Evolutionary conservation across 1,140 invertebrate species (phyloP).

Genomic region (Diorhabda elongata): DNA sequence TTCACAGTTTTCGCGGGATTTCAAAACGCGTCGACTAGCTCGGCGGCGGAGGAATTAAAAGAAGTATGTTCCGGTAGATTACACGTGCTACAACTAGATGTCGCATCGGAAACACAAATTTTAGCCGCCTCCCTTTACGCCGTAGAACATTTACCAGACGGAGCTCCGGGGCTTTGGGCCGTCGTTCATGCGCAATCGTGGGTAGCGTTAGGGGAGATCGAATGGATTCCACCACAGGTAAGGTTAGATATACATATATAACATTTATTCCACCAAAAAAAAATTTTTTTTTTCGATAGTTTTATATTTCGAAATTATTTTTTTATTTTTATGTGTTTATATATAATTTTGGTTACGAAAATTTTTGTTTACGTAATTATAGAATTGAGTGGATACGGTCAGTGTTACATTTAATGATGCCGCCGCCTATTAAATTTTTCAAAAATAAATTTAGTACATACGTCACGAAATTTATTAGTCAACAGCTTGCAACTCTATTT

Average conservation of each 20-base stretch:
- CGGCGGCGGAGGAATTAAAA: slow-evolving; percentile 65
- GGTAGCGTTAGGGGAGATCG: slow-evolving; percentile 82
- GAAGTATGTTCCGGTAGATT: slow-evolving; percentile 69
- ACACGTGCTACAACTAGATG: slow-evolving; percentile 69
- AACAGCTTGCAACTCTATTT: too few relatives aligned
- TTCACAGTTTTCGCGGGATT: slow-evolving; percentile 80
- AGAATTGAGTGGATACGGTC: too few relatives aligned
- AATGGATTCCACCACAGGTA: slow-evolving; percentile 72
- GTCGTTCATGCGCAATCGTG: slow-evolving; percentile 86
- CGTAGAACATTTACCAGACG: slow-evolving; percentile 70
- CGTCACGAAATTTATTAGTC: too few relatives aligned
- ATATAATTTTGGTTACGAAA: too few relatives aligned
- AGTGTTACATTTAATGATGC: too few relatives aligned
- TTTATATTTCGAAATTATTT: too few relatives aligned
- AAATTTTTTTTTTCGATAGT: too few relatives aligned
- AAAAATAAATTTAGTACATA: too few relatives aligned
- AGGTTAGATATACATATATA: background rate
- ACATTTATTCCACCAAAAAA: too few relatives aligned
- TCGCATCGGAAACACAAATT: slow-evolving; percentile 71
- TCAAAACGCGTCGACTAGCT: slow-evolving; percentile 57
- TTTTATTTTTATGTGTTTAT: too few relatives aligned
- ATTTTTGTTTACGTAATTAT: too few relatives aligned
- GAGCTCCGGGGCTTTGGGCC: slow-evolving; percentile 78
- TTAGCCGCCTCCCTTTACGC: slow-evolving; percentile 70
- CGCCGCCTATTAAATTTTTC: too few relatives aligned